Evolutionary conservation across 2,888 invertebrate genomes (phyloP).

Genomic region (Thyatira batis): DNA sequence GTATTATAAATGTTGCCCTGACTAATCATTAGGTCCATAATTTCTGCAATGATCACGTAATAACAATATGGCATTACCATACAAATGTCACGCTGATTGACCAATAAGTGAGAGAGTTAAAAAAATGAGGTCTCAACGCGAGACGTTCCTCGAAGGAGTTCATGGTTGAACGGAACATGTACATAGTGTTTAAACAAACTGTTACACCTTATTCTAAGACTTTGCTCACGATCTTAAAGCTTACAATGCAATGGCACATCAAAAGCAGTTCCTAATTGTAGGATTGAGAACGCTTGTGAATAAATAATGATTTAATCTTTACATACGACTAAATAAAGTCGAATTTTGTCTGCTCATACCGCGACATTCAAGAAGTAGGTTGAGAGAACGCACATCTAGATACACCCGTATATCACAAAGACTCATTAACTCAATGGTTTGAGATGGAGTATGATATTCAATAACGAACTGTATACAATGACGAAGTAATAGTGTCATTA

Average conservation of each 20-base stretch:
- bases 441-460: slow-evolving; percentile 39
- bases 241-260: slow-evolving; percentile 52
- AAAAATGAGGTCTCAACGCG: slow-evolving; percentile 80
- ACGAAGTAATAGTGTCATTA: slow-evolving; percentile 18
- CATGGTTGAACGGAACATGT: slow-evolving; percentile 80
- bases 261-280: slow-evolving; percentile 71
- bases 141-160: slow-evolving; percentile 80
- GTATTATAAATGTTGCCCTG: no score
- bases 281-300: slow-evolving; percentile 68
- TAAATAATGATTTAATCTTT: slow-evolving; percentile 66
- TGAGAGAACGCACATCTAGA: slow-evolving; percentile 76
- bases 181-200: slow-evolving; percentile 53
- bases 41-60: slow-evolving; percentile 53
- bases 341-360: slow-evolving; percentile 52
- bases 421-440: slow-evolving; percentile 69
- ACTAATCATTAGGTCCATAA: no score
- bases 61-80: slow-evolving; percentile 60
- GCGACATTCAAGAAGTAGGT: slow-evolving; percentile 78
- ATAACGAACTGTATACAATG: slow-evolving; percentile 35
- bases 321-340: slow-evolving; percentile 56
- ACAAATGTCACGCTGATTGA: slow-evolving; percentile 76
- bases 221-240: slow-evolving; percentile 49
- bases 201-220: slow-evolving; percentile 42
- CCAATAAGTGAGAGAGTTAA: slow-evolving; percentile 78
- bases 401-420: slow-evolving; percentile 76